Evolutionary conservation across 2,113 vertebrate species (phyloP), one percentile per base, ranked within the genome.

Genomic region (Vicugna pacos): DNA sequence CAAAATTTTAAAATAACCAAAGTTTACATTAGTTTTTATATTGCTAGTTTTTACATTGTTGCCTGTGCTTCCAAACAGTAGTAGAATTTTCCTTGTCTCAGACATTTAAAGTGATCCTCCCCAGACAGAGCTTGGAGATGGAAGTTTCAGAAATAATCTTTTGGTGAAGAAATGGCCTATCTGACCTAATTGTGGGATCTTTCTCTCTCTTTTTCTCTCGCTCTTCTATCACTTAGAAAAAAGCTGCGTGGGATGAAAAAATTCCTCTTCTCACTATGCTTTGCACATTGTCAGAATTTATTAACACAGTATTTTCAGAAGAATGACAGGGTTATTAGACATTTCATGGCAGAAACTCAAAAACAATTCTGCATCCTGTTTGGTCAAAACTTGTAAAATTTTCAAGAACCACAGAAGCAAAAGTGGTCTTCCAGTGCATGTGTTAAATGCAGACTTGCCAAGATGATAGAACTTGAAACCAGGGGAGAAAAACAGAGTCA

Each of bases 241-340:
- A 94, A 88, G 56, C 93, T 98, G 95, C 30, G 60, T 94, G 92
- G 93, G 96, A 96, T 81, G 95, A 72, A 97, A 97, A 93, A 82
- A 95, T 91, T 94, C 84, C 15, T 97, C 85, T 98, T 98, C 97
- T 98, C 98, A 92, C 97, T 95, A 77, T 88, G 76, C 95, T 98
- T 98, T 98, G 75, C 98, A 98, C 87, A 5, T 98, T 98, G 98
- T 98, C 97, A 98, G 97, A 98, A 98, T 98, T 98, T 98, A 98
- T 98, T 98, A 98, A 93, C 98, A 96, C 98, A 92, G 80, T 95
- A 95, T 96, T 98, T 98, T 95, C 97, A 98, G 90, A 95, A 97
- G 97, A 97, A 96, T 97, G 97, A 97, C 98, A 97, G 90, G 95
- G 95, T 98, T 98, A 98, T 97, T 97, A 98, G 97, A 98, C 90